Conservation (phyloP, 2,888 invertebrate genomes). For the Cheilosia urbana region DNA sequence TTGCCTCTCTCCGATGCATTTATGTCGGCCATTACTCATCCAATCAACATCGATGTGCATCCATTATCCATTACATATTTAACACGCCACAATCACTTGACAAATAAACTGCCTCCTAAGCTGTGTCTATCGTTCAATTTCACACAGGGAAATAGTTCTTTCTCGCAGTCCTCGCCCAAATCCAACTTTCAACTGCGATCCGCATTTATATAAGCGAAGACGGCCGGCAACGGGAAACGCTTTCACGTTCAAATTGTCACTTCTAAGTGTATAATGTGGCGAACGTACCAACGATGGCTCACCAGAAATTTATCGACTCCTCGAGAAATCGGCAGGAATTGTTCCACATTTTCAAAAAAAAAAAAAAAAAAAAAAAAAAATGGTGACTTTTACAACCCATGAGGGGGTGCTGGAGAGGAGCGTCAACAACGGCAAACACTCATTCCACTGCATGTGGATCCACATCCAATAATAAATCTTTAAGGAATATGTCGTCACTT, state of each 20-base stretch:
- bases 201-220: constrained; percentile 11
- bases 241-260: constrained; percentile 67
- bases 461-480: constrained; percentile 77
- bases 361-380: constrained; percentile 22
- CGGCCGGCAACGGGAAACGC: constrained; percentile 46
- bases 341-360: constrained; percentile 64
- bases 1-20: constrained; percentile 67
- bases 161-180: constrained; percentile 32
- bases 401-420: constrained; percentile 19
- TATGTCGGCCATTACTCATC: constrained; percentile 72
- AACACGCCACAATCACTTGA: constrained; percentile 67
- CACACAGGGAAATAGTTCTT: constrained; percentile 13
- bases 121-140: constrained; percentile 45
- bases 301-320: constrained; percentile 73
- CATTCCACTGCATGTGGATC: constrained; percentile 14
- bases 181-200: constrained; percentile 34
- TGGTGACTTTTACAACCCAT: constrained; percentile 38
- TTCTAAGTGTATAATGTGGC: constrained; percentile 30
- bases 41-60: constrained; percentile 72
- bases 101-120: constrained; percentile 70
- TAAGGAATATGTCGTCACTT: constrained; percentile 77
- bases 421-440: constrained; percentile 50
- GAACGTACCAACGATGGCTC: constrained; percentile 38
- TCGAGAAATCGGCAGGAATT: constrained; percentile 70
- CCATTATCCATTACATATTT: constrained; percentile 71